Percentiles rank a stretch among this genome's conserved stretches.
Evolutionary conservation across 2,797 vertebrate genomes (phyloP).

Genomic region (Chelmon rostratus): DNA sequence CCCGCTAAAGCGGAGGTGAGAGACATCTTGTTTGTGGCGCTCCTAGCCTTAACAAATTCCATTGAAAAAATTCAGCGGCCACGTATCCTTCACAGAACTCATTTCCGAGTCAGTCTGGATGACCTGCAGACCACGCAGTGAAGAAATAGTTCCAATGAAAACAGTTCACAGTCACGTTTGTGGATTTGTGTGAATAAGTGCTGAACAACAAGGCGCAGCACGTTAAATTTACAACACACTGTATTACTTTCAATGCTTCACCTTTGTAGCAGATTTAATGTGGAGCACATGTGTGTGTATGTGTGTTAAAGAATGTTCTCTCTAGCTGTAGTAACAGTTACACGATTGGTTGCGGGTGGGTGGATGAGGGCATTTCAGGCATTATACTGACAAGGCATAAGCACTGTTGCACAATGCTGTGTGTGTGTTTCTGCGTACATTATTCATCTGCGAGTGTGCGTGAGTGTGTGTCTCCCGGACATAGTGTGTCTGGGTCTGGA

Average conservation of each 20-base stretch:
- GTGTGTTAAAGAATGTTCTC: constrained; percentile 35
- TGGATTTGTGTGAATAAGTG: background rate
- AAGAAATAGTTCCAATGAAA: background rate
- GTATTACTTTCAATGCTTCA: constrained; percentile 4
- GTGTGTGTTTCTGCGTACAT: constrained; percentile 32
- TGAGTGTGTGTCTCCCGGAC: constrained; percentile 29
- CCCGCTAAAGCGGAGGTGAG: background rate
- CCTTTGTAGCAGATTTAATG: constrained; percentile 7
- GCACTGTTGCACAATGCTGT: constrained; percentile 32
- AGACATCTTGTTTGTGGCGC: background rate
- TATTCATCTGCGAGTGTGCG: constrained; percentile 6
- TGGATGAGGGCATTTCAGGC: constrained; percentile 46
- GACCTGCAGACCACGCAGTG: background rate
- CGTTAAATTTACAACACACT: background rate
- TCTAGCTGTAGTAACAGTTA: constrained; percentile 38
- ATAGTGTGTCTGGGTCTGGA: constrained; percentile 49
- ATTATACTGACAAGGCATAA: constrained; percentile 35
- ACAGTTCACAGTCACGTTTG: too few species aligned
- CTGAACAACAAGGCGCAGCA: background rate
- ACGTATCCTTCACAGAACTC: background rate
- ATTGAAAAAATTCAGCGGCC: background rate
- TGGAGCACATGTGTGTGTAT: background rate
- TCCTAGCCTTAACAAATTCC: background rate
- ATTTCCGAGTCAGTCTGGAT: background rate
- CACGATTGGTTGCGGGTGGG: constrained; percentile 41